Percentiles rank a stretch among this genome's conserved stretches.
These are phyloP conservation scores for Synanthedon formicaeformis DNA, from an alignment of 2,888 invertebrate species.

Conservation along the genomic window DNA sequence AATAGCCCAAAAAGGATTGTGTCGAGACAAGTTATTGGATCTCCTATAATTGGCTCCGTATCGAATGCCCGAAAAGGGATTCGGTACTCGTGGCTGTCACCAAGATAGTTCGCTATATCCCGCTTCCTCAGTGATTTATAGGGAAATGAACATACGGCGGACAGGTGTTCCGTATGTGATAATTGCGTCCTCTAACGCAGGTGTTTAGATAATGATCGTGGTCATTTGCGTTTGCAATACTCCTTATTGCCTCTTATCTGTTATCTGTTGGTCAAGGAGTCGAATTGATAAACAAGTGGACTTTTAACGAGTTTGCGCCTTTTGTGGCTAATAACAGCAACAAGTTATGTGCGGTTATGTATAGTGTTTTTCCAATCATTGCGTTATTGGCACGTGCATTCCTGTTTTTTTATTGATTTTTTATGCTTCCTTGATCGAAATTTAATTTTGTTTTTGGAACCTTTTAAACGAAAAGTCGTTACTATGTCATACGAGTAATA, in stretches of 20 bases:
- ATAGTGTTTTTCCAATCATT: conserved; percentile 9
- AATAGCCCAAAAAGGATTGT: conserved; percentile 14
- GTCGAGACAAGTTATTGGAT: conserved; percentile 14
- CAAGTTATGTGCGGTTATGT: conserved; percentile 1
- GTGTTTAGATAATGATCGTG: conserved; percentile 44
- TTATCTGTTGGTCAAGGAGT: conserved; percentile 12
- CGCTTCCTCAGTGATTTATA: conserved; percentile 14
- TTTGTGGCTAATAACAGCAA: conserved; percentile 6
- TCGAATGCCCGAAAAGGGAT: conserved; percentile 11
- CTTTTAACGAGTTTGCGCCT: conserved; percentile 15
- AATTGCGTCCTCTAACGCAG: conserved; percentile 39
- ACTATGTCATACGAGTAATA: too few species aligned
- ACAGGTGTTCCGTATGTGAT: conserved; percentile 42
- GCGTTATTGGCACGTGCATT: not conserved
- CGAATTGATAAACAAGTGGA: conserved; percentile 13
- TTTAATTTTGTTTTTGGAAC: too few species aligned
- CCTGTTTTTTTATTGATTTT: not conserved
- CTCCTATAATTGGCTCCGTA: conserved; percentile 23
- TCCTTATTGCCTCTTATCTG: conserved; percentile 11
- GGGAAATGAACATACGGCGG: conserved; percentile 28
- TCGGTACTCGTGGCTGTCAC: conserved; percentile 16
- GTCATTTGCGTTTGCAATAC: conserved; percentile 30
- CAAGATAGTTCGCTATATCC: conserved; percentile 12
- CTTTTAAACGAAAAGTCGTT: too few species aligned
- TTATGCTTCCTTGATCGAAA: too few species aligned